These are phyloP conservation scores for Agapornis canus DNA, from an alignment of 2,797 vertebrate species.

Conservation along the genomic window DNA sequence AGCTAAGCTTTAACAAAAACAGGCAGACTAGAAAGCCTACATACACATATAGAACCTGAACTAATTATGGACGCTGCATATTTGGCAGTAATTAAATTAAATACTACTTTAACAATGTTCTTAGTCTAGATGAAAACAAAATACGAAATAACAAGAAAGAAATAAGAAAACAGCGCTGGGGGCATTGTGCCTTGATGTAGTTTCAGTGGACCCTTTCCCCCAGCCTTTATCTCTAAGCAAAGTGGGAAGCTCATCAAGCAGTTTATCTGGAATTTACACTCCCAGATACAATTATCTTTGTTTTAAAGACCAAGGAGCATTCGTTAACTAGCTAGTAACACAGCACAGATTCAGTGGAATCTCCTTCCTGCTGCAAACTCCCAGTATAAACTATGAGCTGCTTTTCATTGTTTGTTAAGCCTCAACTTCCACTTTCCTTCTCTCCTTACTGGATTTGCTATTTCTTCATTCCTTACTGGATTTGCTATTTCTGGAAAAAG, in stretches of 20 bases:
- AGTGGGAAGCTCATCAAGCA: slow-evolving; percentile 18
- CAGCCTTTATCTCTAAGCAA: neutral
- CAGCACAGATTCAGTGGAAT: neutral
- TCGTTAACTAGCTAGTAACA: neutral
- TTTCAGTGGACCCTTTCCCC: slow-evolving; percentile 15
- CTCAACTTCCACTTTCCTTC: slow-evolving; percentile 4
- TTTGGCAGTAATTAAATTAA: slow-evolving; percentile 13
- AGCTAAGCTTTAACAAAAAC: neutral
- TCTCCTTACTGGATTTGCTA: neutral
- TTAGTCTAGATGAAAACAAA: neutral
- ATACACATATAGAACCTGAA: neutral
- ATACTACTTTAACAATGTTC: neutral
- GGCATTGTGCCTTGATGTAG: neutral
- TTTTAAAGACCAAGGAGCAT: slow-evolving; percentile 27
- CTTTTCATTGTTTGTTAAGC: slow-evolving; percentile 46
- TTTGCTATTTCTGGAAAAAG: slow-evolving; percentile 4
- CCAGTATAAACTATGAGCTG: slow-evolving; percentile 23
- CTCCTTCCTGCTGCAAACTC: slow-evolving; percentile 30
- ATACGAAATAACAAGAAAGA: neutral
- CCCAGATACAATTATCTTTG: slow-evolving; percentile 12
- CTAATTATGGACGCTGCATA: neutral
- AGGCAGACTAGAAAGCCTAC: neutral
- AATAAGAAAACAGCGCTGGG: neutral
- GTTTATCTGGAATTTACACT: slow-evolving; percentile 16
- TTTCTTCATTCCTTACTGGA: neutral